Percentiles rank a stretch among this genome's conserved stretches.
phyloP scores from a whole-genome alignment of 1,140 invertebrate species.

The Saccostrea cuccullata region DNA sequence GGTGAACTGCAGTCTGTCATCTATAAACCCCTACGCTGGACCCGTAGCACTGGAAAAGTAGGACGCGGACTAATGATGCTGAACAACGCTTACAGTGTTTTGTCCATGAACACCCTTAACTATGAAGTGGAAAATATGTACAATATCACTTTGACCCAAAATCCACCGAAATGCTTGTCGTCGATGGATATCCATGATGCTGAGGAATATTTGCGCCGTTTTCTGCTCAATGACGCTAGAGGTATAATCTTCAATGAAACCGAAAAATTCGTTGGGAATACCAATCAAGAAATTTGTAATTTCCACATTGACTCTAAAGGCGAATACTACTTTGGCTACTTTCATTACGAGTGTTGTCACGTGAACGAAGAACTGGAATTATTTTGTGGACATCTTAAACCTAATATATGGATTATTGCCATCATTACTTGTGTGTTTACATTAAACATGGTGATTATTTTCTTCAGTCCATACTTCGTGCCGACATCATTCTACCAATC shows the following conservation, averaged over 20 bases:
- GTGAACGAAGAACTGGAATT: neutral
- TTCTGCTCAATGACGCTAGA: slow-evolving; percentile 7
- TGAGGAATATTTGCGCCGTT: neutral
- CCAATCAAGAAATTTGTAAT: slow-evolving; percentile 16
- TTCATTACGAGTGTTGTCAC: slow-evolving; percentile 16
- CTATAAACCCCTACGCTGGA: slow-evolving; percentile 25
- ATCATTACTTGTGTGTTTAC: slow-evolving; percentile 1
- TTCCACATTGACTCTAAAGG: neutral
- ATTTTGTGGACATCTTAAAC: neutral
- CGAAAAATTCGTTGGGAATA: neutral
- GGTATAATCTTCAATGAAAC: neutral
- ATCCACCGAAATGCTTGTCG: neutral
- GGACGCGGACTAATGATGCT: slow-evolving; percentile 12
- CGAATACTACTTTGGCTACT: neutral
- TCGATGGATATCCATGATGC: neutral
- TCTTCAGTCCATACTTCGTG: neutral
- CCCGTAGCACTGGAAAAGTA: slow-evolving; percentile 1
- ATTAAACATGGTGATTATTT: neutral
- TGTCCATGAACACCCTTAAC: slow-evolving; percentile 10
- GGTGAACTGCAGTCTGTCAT: neutral
- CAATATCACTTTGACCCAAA: neutral
- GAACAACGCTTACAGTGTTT: neutral
- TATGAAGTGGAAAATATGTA: slow-evolving; percentile 29
- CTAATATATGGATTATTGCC: neutral
- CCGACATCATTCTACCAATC: neutral